Base-by-base conservation (phyloP, 2,888 invertebrate genomes). In the Nemapogon koenigi region DNA sequence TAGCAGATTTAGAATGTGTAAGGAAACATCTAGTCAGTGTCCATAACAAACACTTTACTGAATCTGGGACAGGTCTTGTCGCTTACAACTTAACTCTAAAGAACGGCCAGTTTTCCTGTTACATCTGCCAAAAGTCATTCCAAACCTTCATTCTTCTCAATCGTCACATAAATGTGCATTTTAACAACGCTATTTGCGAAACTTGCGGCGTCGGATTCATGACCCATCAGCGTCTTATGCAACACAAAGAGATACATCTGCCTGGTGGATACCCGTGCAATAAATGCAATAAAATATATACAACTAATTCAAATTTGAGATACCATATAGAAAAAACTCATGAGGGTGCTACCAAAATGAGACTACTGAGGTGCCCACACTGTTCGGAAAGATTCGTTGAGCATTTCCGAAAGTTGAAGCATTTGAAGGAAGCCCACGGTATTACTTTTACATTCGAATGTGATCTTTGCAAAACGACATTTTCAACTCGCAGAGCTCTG, bases 251-350 rank as follows among this genome's bases (percentile, higher is more conserved):
- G 43, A 69, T 65, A 3, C 71, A 71, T 35, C 44, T 53, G 1
- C 62, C 68, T 1, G 68, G 70, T 1, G 65, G 63, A 0, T 57
- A 66, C 26, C 62, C 68, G 2, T 81, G 81, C 43, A 58, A 53
- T 1, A 59, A 50, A 45, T 81, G 81, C 43, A 57, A 58, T 7
- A 79, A 80, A 48, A 65, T 76, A 0, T 81, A 79, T 45, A 70
- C 75, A 4, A 78, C 78, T 0, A 73, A 49, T 44, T 65, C 67
- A 1, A 70, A 70, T 41, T 45, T 70, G 3, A 67, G 62, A 46
- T 66, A 59, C 38, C 71, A 71, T 19, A 45, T 59, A 15, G 63
- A 69, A 41, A 70, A 66, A 39, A 42, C 53, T 0, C 70, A 71
- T 8, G 65, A 67, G 36, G 65, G 66, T 0, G 47, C 58, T 0